Percentiles rank a stretch among this genome's conserved stretches.
Evolutionary conservation across 2,888 invertebrate species (phyloP).

Genomic region (Epinotia nisella): DNA sequence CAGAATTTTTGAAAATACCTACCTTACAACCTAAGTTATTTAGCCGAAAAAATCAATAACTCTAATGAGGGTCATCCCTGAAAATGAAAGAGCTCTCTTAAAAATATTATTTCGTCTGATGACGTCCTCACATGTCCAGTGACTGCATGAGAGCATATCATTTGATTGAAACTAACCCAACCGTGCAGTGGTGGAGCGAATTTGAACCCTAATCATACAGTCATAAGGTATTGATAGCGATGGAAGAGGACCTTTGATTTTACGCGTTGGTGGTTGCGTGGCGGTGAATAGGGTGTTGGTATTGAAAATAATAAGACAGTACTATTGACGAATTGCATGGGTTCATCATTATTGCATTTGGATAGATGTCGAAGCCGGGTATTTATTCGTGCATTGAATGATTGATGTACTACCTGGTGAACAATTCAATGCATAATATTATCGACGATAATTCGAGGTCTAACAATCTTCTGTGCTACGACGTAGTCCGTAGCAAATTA

Average conservation of each 20-base stretch:
- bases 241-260: constrained; percentile 19
- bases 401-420: background rate
- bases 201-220: background rate
- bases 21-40: no score
- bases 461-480: no score
- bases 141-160: constrained; percentile 21
- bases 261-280: constrained; percentile 22
- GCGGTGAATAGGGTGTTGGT: background rate
- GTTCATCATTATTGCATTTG: background rate
- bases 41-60: background rate
- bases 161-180: constrained; percentile 10
- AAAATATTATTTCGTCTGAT: constrained; percentile 27
- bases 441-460: no score
- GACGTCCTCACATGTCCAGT: constrained; percentile 32
- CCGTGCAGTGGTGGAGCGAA: background rate
- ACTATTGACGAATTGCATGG: background rate
- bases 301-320: constrained; percentile 1
- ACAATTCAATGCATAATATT: background rate
- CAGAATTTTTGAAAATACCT: no score
- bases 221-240: background rate
- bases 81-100: constrained; percentile 14
- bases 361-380: background rate
- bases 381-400: background rate
- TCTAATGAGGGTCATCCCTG: constrained; percentile 12
- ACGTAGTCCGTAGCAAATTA: no score